These are phyloP conservation scores for Hypselothyrea guttata DNA, from an alignment of 2,888 invertebrate genomes.

Conservation along the genomic window DNA sequence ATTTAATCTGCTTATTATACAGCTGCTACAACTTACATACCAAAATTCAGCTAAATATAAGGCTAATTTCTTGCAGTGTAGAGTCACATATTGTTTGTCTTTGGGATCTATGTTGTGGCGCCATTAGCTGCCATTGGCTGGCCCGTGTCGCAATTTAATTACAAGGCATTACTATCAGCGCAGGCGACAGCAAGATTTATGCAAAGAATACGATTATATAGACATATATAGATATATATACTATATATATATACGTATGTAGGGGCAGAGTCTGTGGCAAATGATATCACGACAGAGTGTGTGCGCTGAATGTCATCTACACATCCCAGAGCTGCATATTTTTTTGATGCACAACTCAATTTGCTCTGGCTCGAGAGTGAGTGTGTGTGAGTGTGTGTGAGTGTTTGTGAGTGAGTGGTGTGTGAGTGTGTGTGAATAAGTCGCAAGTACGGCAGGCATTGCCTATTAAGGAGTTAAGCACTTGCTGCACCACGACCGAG, in stretches of 20 bases:
- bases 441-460: too few relatives aligned
- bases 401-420: constrained; percentile 11
- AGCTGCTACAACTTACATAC: too few relatives aligned
- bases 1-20: too few relatives aligned
- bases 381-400: constrained; percentile 15
- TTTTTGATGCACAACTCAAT: constrained; percentile 73
- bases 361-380: constrained; percentile 44
- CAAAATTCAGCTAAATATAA: too few relatives aligned
- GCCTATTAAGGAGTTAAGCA: constrained; percentile 24
- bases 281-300: constrained; percentile 53
- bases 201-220: constrained; percentile 54
- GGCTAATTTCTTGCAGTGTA: too few relatives aligned
- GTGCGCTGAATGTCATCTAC: constrained; percentile 36
- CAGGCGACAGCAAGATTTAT: constrained; percentile 64
- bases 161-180: constrained; percentile 56
- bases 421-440: constrained; percentile 7
- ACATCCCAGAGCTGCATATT: too few relatives aligned
- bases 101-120: constrained; percentile 73
- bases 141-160: constrained; percentile 75
- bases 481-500: constrained; percentile 40
- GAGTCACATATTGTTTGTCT: constrained; percentile 39
- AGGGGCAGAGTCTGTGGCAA: constrained; percentile 15
- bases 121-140: constrained; percentile 66
- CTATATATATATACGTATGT: constrained; percentile 16
- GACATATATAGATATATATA: constrained; percentile 2